These are phyloP conservation scores for Paramisgurnus dabryanus DNA, from an alignment of 2,113 vertebrate genomes.

Conservation along the genomic window DNA sequence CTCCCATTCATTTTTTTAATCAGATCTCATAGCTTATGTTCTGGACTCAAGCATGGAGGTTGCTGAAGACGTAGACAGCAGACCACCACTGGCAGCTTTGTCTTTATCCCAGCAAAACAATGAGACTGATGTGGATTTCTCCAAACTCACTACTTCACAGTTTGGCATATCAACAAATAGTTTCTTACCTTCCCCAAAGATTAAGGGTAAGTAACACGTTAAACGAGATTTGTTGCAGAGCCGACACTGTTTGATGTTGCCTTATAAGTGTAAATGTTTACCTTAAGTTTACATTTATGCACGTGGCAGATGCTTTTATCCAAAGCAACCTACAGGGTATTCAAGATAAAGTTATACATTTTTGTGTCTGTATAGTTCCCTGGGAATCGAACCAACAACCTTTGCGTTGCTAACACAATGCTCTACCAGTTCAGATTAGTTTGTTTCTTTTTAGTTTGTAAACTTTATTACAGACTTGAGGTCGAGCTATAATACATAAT, in stretches of 20 bases:
- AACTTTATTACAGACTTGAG: too few species aligned
- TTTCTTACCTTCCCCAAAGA: constrained; percentile 60
- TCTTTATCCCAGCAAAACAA: constrained; percentile 12
- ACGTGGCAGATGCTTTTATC: too few species aligned
- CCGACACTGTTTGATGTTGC: neutral
- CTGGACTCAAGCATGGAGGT: constrained; percentile 27
- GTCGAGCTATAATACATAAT: too few species aligned
- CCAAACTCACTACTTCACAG: constrained; percentile 60
- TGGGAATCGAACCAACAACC: too few species aligned
- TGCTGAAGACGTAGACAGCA: constrained; percentile 17
- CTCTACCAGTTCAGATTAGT: too few species aligned
- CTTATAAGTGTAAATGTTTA: too few species aligned
- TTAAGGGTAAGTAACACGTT: constrained; percentile 65
- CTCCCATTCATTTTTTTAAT: neutral
- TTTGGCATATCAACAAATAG: constrained; percentile 73
- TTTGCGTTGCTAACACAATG: too few species aligned
- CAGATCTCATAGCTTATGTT: constrained; percentile 20
- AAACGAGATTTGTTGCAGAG: neutral
- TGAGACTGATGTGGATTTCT: constrained; percentile 59
- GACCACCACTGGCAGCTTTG: constrained; percentile 13
- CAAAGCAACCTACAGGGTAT: too few species aligned
- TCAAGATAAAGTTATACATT: too few species aligned
- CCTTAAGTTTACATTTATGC: too few species aligned
- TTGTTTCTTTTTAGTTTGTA: too few species aligned
- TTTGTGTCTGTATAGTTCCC: too few species aligned